These are phyloP conservation scores for Empidonax alnorum DNA, from an alignment of 2,113 vertebrate genomes.

Conservation along the genomic window DNA sequence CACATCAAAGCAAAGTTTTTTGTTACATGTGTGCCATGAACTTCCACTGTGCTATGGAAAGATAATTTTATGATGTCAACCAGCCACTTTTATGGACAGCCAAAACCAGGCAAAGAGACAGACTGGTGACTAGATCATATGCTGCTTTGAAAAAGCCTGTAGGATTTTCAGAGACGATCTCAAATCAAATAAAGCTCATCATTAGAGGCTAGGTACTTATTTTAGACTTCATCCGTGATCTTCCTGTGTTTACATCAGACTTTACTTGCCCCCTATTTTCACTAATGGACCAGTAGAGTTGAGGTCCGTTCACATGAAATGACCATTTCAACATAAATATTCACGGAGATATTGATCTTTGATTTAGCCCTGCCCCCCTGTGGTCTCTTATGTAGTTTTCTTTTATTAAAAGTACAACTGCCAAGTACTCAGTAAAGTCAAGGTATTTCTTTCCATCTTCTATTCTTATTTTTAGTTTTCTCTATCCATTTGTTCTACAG, in stretches of 20 bases:
- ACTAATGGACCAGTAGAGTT: not conserved
- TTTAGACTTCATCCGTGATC: not conserved
- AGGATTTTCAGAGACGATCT: not conserved
- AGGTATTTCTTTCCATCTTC: not conserved
- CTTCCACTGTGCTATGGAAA: not conserved
- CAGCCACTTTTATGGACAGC: not conserved
- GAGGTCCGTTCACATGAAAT: not conserved
- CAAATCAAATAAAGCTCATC: not conserved
- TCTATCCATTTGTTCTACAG: not conserved
- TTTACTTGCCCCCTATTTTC: not conserved
- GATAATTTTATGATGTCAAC: not conserved
- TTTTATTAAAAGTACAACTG: not conserved
- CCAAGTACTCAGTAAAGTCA: not conserved
- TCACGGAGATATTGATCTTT: not conserved
- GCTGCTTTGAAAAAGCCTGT: not conserved
- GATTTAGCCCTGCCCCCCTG: constrained; percentile 59
- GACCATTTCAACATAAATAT: not conserved
- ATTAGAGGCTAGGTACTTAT: not conserved
- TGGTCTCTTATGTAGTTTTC: not conserved
- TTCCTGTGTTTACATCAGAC: not conserved
- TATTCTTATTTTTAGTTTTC: not conserved
- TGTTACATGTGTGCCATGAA: not conserved
- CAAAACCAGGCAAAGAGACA: not conserved
- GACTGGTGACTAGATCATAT: not conserved
- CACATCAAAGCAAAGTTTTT: not conserved